A percentile compares a stretch with the other conserved stretches of the same genome.
phyloP scores from a whole-genome alignment of 2,113 vertebrate genomes.

The Sorex fumeus region DNA sequence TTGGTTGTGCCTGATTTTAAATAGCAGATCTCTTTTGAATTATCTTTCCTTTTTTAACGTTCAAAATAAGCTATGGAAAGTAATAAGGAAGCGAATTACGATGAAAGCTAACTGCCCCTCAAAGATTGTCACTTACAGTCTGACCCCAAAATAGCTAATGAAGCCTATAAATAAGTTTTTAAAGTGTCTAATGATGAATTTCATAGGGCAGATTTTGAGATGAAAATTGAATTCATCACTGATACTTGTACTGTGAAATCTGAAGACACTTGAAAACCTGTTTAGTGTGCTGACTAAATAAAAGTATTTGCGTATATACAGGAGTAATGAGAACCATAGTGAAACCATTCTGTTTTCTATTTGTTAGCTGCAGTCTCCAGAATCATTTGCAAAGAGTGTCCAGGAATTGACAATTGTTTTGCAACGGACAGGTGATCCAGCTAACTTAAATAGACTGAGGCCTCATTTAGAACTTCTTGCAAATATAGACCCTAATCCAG shows the following conservation, averaged over 20 bases:
- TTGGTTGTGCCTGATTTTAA: slow-evolving; percentile 64
- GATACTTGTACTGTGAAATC: slow-evolving; percentile 87
- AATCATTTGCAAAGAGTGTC: slow-evolving; percentile 98
- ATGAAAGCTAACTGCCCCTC: slow-evolving; percentile 9
- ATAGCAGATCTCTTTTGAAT: background rate
- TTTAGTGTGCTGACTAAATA: slow-evolving; percentile 30
- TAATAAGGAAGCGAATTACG: background rate
- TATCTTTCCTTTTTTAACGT: slow-evolving; percentile 16
- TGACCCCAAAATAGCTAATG: slow-evolving; percentile 21
- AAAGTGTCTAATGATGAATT: slow-evolving; percentile 90
- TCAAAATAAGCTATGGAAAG: slow-evolving; percentile 27
- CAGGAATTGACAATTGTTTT: slow-evolving; percentile 98
- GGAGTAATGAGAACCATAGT: slow-evolving; percentile 46
- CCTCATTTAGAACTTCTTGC: slow-evolving; percentile 96
- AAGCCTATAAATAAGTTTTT: slow-evolving; percentile 62
- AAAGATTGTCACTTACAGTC: slow-evolving; percentile 13
- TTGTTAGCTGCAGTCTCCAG: slow-evolving; percentile 95
- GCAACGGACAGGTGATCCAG: slow-evolving; percentile 97
- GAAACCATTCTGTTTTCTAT: slow-evolving; percentile 61
- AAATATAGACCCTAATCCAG: slow-evolving; percentile 98
- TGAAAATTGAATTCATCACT: slow-evolving; percentile 87
- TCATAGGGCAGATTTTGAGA: slow-evolving; percentile 93
- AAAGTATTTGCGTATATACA: slow-evolving; percentile 50
- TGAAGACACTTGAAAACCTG: slow-evolving; percentile 86
- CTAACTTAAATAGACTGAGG: slow-evolving; percentile 96